A percentile compares a stretch with the other conserved stretches of the same genome.
phyloP scores from a whole-genome alignment of 1,140 invertebrate genomes.

The Drosophila mayri region DNA sequence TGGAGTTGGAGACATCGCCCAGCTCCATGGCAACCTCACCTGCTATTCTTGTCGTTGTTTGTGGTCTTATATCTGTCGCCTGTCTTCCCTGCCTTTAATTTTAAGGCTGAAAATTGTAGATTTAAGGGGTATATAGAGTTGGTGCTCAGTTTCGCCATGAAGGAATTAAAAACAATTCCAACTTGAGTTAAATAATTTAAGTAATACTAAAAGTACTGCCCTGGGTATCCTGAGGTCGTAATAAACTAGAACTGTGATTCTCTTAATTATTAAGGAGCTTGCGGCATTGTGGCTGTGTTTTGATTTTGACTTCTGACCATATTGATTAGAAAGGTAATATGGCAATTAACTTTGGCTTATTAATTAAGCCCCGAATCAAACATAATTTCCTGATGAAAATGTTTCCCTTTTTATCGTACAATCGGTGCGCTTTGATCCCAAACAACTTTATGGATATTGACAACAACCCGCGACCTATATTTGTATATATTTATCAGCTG shows the following conservation, averaged over 20 bases:
- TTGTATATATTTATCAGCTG: conserved; percentile 1
- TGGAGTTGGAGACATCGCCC: background rate
- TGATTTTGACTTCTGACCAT: background rate
- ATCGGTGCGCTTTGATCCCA: conserved; percentile 11
- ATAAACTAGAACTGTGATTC: background rate
- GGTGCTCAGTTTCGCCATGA: background rate
- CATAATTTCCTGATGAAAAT: background rate
- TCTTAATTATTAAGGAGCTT: background rate
- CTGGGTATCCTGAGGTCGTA: background rate
- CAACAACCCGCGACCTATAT: conserved; percentile 13
- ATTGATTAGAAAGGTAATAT: background rate
- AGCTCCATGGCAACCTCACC: background rate
- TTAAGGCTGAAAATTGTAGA: background rate
- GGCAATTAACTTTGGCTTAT: conserved; percentile 1
- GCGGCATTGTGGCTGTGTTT: background rate
- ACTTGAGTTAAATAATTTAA: background rate
- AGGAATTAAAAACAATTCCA: background rate
- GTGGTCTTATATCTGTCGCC: background rate
- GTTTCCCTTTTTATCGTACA: background rate
- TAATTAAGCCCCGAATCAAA: background rate
- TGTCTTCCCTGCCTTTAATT: background rate
- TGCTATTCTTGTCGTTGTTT: background rate
- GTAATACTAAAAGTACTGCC: background rate
- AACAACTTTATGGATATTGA: conserved; percentile 13
- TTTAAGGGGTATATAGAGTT: background rate